Evolutionary conservation across 2,113 vertebrate genomes (phyloP).

Genomic region (Xiphophorus hellerii): DNA sequence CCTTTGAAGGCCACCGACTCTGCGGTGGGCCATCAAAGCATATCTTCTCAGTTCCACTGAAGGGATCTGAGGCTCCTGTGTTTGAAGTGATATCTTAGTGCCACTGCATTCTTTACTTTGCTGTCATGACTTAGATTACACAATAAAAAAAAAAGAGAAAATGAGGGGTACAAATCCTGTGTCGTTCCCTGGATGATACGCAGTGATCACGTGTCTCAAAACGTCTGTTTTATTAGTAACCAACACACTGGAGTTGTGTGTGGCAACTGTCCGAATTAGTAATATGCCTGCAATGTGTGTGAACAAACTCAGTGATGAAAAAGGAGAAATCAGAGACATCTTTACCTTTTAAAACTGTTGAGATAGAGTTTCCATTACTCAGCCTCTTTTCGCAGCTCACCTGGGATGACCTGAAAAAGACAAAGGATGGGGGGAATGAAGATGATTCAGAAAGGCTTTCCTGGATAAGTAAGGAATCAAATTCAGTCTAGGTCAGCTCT

Average conservation of each 20-base stretch:
- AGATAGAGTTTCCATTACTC: slow-evolving; percentile 57
- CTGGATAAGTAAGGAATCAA: slow-evolving; percentile 4
- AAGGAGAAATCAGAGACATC: slow-evolving; percentile 37
- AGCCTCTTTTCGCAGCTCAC: slow-evolving; percentile 33
- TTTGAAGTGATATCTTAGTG: slow-evolving; percentile 80
- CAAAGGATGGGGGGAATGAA: slow-evolving; percentile 22
- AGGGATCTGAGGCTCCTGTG: slow-evolving; percentile 67
- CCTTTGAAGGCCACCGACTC: slow-evolving; percentile 69
- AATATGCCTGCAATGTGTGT: slow-evolving; percentile 18
- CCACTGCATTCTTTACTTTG: slow-evolving; percentile 64
- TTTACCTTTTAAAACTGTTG: slow-evolving; percentile 52
- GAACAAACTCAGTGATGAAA: slow-evolving; percentile 34
- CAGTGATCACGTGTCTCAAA: slow-evolving; percentile 25
- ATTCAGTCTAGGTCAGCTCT: slow-evolving; percentile 25
- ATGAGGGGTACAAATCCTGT: slow-evolving; percentile 35
- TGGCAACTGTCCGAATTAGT: slow-evolving; percentile 22
- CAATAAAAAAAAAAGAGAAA: slow-evolving; percentile 34
- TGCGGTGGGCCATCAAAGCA: slow-evolving; percentile 77
- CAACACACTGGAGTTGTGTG: slow-evolving; percentile 35
- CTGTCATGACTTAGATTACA: slow-evolving; percentile 73
- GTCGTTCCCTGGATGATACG: slow-evolving; percentile 30
- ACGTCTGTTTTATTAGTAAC: slow-evolving; percentile 24
- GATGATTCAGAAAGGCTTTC: slow-evolving; percentile 33
- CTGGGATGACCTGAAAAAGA: slow-evolving; percentile 63
- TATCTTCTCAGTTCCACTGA: slow-evolving; percentile 69